Base-by-base conservation (phyloP, 92 coral and sea anemone species). In the Plumapathes pennacea region DNA sequence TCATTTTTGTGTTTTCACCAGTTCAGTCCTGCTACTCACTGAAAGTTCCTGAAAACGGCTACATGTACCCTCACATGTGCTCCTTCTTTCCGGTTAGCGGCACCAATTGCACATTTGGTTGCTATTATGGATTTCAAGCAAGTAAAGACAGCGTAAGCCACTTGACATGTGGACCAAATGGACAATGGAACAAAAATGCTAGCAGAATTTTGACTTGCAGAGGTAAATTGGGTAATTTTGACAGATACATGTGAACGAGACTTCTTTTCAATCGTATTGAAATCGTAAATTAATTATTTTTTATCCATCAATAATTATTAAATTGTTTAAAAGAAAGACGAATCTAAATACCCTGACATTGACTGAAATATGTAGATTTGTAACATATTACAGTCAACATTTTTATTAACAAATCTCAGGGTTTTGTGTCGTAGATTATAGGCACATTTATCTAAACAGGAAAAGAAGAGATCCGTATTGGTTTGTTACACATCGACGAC, bases 51-150 rank as follows among this genome's bases (percentile, higher is more conserved):
- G 26, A 14, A n/a, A 32, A 72, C 59, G 86, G 86, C 18, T 80
- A 64, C 34, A 74, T 80, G 26, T 80, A 80, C 27, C 86, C 86
- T 2, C 69, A 74, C 13, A 58, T 65, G 76, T 80, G 86, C 48
- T 32, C 26, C 30, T 60, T 43, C 29, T 60, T 3, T 28, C 67
- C 67, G 30, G 30, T 42, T 43, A 60, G 67, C 17, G 54, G 67
- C 30, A 60, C 67, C 37, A 43, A 22, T 14, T 60, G 67, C 50
- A 20, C 43, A 12, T 60, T 60, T 12, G 54, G 46, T 25, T 68
- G 76, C 53, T n/a, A 43, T 38, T 43, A 45, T 27, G 76, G 66
- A 40, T 68, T 55, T 20, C 26, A 17, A 2, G 25, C 44, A 4
- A 55, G 27, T 18, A n/a, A n/a, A n/a, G 76, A 65, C 2, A 60